These are phyloP conservation scores for Marcusenius ussheri DNA, from an alignment of 2,113 vertebrate genomes.

Conservation along the genomic window DNA sequence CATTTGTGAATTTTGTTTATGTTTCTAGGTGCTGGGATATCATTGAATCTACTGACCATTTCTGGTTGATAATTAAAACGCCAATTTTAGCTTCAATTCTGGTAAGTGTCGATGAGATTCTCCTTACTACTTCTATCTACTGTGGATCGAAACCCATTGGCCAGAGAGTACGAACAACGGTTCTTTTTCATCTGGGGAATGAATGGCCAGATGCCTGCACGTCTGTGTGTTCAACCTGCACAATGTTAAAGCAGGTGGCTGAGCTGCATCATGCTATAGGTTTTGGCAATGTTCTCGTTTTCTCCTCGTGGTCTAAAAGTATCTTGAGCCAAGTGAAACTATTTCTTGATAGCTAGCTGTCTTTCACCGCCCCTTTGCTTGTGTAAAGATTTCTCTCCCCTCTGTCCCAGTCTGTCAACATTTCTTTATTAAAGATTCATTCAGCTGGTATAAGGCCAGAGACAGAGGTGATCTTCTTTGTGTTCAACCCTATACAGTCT, in stretches of 20 bases:
- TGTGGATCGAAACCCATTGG: neutral
- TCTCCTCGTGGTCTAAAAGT: neutral
- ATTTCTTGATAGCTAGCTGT: neutral
- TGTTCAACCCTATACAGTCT: neutral
- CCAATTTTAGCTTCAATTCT: conserved; percentile 83
- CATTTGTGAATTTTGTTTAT: neutral
- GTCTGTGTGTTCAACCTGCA: neutral
- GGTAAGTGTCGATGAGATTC: conserved; percentile 60
- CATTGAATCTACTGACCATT: conserved; percentile 54
- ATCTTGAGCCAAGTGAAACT: neutral
- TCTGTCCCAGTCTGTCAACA: neutral
- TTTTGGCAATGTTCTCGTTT: neutral
- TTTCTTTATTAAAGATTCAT: neutral
- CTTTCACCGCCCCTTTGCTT: neutral
- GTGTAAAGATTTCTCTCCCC: neutral
- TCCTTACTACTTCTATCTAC: neutral
- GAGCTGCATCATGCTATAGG: neutral
- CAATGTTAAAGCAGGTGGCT: neutral
- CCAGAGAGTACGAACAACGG: neutral
- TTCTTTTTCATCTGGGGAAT: neutral
- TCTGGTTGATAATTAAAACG: conserved; percentile 92
- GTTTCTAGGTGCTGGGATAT: conserved; percentile 82
- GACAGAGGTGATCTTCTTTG: neutral
- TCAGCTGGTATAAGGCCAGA: neutral
- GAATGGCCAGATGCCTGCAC: neutral